Conservation (phyloP, 1,140 invertebrate genomes). For the Copidosoma floridanum region DNA sequence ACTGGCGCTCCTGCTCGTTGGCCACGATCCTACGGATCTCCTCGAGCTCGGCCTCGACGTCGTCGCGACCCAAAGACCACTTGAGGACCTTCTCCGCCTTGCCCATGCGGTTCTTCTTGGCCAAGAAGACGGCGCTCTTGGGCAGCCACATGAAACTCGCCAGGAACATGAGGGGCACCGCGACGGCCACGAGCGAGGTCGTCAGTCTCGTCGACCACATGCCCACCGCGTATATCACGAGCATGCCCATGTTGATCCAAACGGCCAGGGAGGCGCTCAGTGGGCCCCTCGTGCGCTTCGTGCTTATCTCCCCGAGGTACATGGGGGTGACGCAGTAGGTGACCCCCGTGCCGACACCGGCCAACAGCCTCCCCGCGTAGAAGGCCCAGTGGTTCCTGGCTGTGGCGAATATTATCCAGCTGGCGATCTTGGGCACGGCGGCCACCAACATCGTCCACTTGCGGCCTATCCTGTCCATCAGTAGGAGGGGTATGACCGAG, state of each 20-base stretch:
- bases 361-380: conserved; percentile 57
- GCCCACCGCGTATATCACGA: conserved; percentile 59
- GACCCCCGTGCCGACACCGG: conserved; percentile 50
- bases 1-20: conserved; percentile 51
- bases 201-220: conserved; percentile 44
- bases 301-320: conserved; percentile 64
- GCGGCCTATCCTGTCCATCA: conserved; percentile 61
- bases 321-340: conserved; percentile 59
- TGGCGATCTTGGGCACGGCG: conserved; percentile 57
- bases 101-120: conserved; percentile 47
- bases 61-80: conserved; percentile 64
- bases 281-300: conserved; percentile 59
- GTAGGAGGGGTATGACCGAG: conserved; percentile 52
- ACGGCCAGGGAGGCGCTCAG: conserved; percentile 62
- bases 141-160: conserved; percentile 55
- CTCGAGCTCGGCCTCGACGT: conserved; percentile 58
- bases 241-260: conserved; percentile 60
- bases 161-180: conserved; percentile 55
- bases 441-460: conserved; percentile 58
- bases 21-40: conserved; percentile 63
- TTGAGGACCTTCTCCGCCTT: conserved; percentile 61
- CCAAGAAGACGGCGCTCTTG: conserved; percentile 53
- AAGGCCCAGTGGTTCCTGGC: conserved; percentile 38
- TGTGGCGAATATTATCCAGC: conserved; percentile 59
- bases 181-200: conserved; percentile 47